Percentiles rank a stretch among this genome's conserved stretches.
Conservation (phyloP, 2,888 invertebrate genomes). For the Incurvaria masculella region DNA sequence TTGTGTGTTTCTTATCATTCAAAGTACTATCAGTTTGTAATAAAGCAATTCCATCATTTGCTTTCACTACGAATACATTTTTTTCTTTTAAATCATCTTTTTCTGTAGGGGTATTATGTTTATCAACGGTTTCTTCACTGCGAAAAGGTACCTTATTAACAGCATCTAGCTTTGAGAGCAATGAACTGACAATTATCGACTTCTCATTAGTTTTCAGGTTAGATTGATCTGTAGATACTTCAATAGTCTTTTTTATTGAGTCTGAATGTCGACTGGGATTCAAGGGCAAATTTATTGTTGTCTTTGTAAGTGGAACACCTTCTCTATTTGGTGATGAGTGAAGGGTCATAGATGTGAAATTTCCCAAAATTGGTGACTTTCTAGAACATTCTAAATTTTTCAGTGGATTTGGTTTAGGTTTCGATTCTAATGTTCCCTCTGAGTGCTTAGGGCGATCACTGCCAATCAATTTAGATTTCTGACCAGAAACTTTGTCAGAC, state of each 20-base stretch:
- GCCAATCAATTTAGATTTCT: conserved; percentile 24
- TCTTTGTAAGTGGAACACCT: conserved; percentile 44
- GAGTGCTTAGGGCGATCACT: conserved; percentile 29
- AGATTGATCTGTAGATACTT: conserved; percentile 40
- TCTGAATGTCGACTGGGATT: conserved; percentile 45
- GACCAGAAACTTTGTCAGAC: conserved; percentile 13
- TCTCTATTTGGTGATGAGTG: conserved; percentile 50
- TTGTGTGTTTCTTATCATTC: neutral
- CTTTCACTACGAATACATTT: neutral
- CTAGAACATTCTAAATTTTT: conserved; percentile 22
- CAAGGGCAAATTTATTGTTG: conserved; percentile 44
- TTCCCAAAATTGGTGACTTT: conserved; percentile 42
- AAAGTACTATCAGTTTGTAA: neutral
- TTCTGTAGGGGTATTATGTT: too few species aligned
- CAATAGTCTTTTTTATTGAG: conserved; percentile 45
- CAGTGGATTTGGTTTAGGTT: conserved; percentile 40
- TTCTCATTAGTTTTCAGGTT: conserved; percentile 28
- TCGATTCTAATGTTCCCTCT: conserved; percentile 37
- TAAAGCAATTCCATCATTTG: neutral
- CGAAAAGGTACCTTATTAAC: neutral
- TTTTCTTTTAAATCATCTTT: conserved; percentile 1
- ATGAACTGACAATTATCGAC: conserved; percentile 13
- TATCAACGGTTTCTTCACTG: too few species aligned
- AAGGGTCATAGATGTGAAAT: conserved; percentile 42
- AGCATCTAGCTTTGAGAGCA: neutral